These are phyloP conservation scores for Gymnocypris eckloni DNA, from an alignment of 2,797 vertebrate species.

Conservation along the genomic window DNA sequence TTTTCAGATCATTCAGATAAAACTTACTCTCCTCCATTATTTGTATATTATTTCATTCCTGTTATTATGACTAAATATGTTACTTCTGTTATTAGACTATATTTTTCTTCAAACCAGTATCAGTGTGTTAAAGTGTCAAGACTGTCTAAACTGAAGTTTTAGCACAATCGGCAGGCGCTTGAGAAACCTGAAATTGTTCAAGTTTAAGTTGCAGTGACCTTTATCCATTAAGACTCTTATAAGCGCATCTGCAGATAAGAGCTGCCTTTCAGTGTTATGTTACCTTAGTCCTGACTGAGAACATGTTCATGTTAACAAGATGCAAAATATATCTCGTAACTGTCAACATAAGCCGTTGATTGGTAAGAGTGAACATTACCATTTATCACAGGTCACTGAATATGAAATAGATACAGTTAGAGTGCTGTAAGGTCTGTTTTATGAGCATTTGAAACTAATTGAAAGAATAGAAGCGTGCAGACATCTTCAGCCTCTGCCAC, in stretches of 20 bases:
- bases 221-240: constrained; percentile 19
- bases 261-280: not conserved
- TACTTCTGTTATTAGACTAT: not conserved
- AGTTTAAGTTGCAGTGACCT: constrained; percentile 26
- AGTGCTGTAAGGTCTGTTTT: constrained; percentile 10
- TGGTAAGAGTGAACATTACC: not conserved
- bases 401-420: not conserved
- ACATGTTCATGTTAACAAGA: constrained; percentile 25
- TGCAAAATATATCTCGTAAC: not conserved
- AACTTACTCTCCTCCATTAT: not conserved
- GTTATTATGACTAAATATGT: not conserved
- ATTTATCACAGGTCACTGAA: constrained; percentile 11
- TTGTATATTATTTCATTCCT: not conserved
- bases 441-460: constrained; percentile 7
- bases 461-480: constrained; percentile 4
- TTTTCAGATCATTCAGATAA: not conserved
- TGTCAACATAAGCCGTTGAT: not conserved
- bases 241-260: constrained; percentile 5
- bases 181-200: not conserved
- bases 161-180: not conserved
- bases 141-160: not conserved
- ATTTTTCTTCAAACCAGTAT: not conserved
- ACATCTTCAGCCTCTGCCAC: constrained; percentile 3
- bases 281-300: constrained; percentile 24
- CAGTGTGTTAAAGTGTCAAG: not conserved